Percentiles rank a stretch among this genome's conserved stretches.
phyloP scores from a whole-genome alignment of 2,888 invertebrate species.

The Sericinus montela region DNA sequence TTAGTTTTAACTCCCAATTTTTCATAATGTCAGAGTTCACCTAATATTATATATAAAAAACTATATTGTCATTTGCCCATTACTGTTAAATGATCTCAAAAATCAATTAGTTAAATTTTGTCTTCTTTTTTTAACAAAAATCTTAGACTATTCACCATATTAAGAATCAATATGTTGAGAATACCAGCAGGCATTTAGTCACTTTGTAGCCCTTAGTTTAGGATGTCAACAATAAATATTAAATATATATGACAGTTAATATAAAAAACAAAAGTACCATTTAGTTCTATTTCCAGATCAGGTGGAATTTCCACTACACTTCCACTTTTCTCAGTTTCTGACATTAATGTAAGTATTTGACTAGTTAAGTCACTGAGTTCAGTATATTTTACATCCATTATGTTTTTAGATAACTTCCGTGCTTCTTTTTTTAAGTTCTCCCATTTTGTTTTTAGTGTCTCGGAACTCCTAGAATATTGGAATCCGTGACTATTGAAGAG shows the following conservation, averaged over 20 bases:
- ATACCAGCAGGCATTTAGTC: too few relatives aligned
- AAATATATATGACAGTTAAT: not conserved
- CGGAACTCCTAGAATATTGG: slow-evolving; percentile 38
- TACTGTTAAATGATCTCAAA: too few relatives aligned
- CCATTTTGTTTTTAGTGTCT: slow-evolving; percentile 58
- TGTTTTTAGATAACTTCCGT: slow-evolving; percentile 44
- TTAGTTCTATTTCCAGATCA: slow-evolving; percentile 20
- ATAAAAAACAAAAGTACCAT: slow-evolving; percentile 21
- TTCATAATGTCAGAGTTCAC: too few relatives aligned
- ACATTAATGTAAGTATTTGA: slow-evolving; percentile 41
- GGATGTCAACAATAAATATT: too few relatives aligned
- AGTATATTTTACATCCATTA: slow-evolving; percentile 36
- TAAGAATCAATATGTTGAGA: too few relatives aligned
- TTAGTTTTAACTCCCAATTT: too few relatives aligned
- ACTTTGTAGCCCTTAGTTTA: too few relatives aligned
- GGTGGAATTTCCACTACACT: slow-evolving; percentile 12
- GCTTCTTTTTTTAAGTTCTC: slow-evolving; percentile 56
- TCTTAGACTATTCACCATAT: too few relatives aligned
- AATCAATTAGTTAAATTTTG: too few relatives aligned
- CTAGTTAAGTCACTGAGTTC: slow-evolving; percentile 32
- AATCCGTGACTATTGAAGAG: slow-evolving; percentile 47
- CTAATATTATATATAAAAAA: too few relatives aligned
- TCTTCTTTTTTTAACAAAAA: too few relatives aligned
- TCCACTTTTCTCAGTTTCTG: slow-evolving; percentile 36
- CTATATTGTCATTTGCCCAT: too few relatives aligned